Conservation (phyloP, 2,888 invertebrate species). For the Ochlodes sylvanus region DNA sequence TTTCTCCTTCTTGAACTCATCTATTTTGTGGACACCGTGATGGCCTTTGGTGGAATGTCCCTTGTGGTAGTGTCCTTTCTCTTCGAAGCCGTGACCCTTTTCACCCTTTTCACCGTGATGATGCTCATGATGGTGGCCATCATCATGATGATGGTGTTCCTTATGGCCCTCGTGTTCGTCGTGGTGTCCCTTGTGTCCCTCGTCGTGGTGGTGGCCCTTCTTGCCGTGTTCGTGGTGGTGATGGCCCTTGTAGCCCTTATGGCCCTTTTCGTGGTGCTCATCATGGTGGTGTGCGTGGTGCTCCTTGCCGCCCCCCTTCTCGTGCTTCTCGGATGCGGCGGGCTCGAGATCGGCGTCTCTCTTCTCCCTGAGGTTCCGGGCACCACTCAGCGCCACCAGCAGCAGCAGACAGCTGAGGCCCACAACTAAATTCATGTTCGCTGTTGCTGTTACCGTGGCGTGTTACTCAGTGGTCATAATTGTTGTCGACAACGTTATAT, state of each 20-base stretch:
- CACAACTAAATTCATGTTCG: slow-evolving; percentile 68
- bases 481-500: slow-evolving; percentile 71
- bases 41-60: slow-evolving; percentile 94
- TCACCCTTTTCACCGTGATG: slow-evolving; percentile 88
- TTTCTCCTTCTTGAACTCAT: slow-evolving; percentile 93
- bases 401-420: slow-evolving; percentile 64
- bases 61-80: slow-evolving; percentile 89
- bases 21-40: slow-evolving; percentile 92
- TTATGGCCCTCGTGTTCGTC: slow-evolving; percentile 86
- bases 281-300: slow-evolving; percentile 87
- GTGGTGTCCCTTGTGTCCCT: slow-evolving; percentile 85
- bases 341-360: slow-evolving; percentile 80
- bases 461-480: slow-evolving; percentile 62
- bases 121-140: slow-evolving; percentile 86
- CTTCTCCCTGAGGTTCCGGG: slow-evolving; percentile 72
- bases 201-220: slow-evolving; percentile 90
- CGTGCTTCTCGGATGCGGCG: slow-evolving; percentile 75
- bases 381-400: slow-evolving; percentile 72
- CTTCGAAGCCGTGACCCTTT: slow-evolving; percentile 83
- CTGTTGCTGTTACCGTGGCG: slow-evolving; percentile 55
- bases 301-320: slow-evolving; percentile 86
- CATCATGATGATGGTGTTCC: slow-evolving; percentile 87
- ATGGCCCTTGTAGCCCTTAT: slow-evolving; percentile 88
- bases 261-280: slow-evolving; percentile 87
- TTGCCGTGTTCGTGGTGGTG: slow-evolving; percentile 88